Evolutionary conservation across 1,140 invertebrate genomes (phyloP).

Genomic region (Tetragnatha versicolor): DNA sequence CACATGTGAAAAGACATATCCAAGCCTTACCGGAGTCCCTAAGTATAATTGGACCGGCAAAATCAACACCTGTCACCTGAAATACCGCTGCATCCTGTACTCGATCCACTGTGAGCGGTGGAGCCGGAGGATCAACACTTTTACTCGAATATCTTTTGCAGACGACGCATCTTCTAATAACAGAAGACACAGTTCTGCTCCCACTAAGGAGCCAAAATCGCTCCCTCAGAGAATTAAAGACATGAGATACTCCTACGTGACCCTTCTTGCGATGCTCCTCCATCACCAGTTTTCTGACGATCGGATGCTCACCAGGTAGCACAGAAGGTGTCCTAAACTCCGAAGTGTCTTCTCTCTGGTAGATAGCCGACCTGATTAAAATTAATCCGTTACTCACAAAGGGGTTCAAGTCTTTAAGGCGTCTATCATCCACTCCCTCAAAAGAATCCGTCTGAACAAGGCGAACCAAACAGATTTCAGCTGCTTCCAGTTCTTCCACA

Average conservation of each 20-base stretch:
- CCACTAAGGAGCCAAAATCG: slow-evolving; percentile 22
- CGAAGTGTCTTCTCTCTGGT: background rate
- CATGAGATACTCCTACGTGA: background rate
- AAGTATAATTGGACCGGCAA: slow-evolving; percentile 60
- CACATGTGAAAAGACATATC: slow-evolving; percentile 44
- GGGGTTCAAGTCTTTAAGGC: background rate
- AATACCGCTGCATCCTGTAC: slow-evolving; percentile 59
- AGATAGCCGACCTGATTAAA: background rate
- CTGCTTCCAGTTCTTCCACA: slow-evolving; percentile 9
- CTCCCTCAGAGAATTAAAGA: slow-evolving; percentile 13
- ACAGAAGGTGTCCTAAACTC: background rate
- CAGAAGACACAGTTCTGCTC: background rate
- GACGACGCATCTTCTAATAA: background rate
- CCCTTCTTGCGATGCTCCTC: background rate
- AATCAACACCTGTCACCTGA: slow-evolving; percentile 61
- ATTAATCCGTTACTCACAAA: background rate
- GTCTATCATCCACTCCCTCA: background rate
- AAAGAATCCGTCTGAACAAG: slow-evolving; percentile 21
- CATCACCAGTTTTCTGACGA: background rate
- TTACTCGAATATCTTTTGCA: slow-evolving; percentile 19
- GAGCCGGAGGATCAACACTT: background rate
- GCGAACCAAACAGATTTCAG: slow-evolving; percentile 3
- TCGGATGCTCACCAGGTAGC: background rate
- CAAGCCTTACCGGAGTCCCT: slow-evolving; percentile 48
- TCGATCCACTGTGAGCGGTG: slow-evolving; percentile 57